Base-by-base conservation (phyloP, 2,888 invertebrate species). In the Alsophila aescularia region DNA sequence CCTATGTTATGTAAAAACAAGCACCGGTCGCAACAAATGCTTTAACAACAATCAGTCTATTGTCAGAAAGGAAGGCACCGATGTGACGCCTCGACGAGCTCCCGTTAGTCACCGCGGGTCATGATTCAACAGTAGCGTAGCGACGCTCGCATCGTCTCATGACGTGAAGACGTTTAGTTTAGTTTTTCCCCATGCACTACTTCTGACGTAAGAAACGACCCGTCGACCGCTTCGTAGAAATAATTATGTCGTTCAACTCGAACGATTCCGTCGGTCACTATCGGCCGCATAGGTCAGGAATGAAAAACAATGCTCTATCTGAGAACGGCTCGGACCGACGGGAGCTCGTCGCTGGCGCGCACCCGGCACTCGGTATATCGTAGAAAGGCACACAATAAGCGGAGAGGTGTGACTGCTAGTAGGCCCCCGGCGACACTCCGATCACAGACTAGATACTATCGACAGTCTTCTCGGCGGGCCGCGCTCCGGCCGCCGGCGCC, bases 1-100 rank as follows among this genome's bases (percentile, higher is more conserved):
- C 83, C 88, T 90, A 90, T 88, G 78, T 80, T 78, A 79, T 84
- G 77, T 87, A 87, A 89, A 62, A 90, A 90, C 83, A 85, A 91
- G 91, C 91, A 91, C 91, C 91, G 89, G 87, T 90, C 74, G 90
- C 89, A 90, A 90, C 89, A 83, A 87, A 90, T 86, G 90, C 88
- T 86, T 82, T 74, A 91, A 90, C 87, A 90, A 90, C 88, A 72
- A 88, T 91, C 90, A 91, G 90, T 91, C 90, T 91, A 91, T 90
- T 90, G 90, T 90, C 85, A 86, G 81, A 89, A 88, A 89, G 87
- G 90, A 90, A 88, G 87, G 88, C 87, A 83, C 76, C 64, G 73
- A 71, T 67, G 78, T 72, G 45, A 42, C 77, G 71, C 72, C 79
- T 70, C 72, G 73, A 80, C 85, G 80, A 84, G 82, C 72, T 78